Conservation (phyloP, 2,797 vertebrate genomes). For the Microcaecilia unicolor region DNA sequence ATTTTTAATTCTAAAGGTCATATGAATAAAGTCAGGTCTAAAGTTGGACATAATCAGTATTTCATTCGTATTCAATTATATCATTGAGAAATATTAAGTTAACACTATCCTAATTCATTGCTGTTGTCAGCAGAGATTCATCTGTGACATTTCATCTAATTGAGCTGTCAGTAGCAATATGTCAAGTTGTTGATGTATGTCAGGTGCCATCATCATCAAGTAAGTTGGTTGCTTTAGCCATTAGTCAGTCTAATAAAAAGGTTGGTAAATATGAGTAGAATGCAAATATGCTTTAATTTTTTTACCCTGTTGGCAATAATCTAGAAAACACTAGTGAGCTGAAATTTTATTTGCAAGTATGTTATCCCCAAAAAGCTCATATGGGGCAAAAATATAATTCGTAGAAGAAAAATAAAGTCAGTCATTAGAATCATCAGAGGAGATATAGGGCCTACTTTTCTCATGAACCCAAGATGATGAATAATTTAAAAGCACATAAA, state of each 20-base stretch:
- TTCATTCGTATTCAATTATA: constrained; percentile 9
- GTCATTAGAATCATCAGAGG: too few relatives aligned
- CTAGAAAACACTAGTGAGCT: too few relatives aligned
- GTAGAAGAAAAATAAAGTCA: too few relatives aligned
- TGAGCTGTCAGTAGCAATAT: background rate
- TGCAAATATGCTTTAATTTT: too few relatives aligned
- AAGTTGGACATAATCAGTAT: background rate
- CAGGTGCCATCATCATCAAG: background rate
- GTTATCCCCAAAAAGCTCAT: too few relatives aligned
- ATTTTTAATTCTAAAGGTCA: background rate
- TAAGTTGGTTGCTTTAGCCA: background rate
- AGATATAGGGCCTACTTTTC: too few relatives aligned
- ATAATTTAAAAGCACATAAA: too few relatives aligned
- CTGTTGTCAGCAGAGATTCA: constrained; percentile 4
- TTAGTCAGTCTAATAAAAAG: background rate
- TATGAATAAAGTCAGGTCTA: background rate
- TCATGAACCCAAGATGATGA: too few relatives aligned
- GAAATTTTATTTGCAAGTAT: too few relatives aligned
- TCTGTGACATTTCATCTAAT: constrained; percentile 4
- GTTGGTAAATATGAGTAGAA: too few relatives aligned
- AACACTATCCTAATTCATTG: background rate
- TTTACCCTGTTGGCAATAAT: too few relatives aligned
- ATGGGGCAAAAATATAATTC: too few relatives aligned
- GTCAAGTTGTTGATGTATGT: background rate
- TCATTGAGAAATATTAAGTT: constrained; percentile 3